These are phyloP conservation scores for Rhagologus leucostigma DNA, from an alignment of 2,113 vertebrate species.

Conservation along the genomic window DNA sequence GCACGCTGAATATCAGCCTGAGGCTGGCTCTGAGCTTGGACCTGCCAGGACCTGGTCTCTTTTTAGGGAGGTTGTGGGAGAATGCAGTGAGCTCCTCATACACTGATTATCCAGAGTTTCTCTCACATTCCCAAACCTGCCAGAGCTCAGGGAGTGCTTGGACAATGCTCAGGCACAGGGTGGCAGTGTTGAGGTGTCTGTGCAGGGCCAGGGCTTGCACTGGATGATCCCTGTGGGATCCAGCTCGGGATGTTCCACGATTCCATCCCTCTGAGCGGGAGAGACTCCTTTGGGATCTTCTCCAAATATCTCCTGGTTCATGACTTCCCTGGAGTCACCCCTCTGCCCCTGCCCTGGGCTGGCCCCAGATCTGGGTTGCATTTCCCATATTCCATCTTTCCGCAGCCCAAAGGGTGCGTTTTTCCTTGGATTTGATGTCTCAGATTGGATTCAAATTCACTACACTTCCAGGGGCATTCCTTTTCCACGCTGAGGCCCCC, in stretches of 20 bases:
- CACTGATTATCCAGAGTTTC: background rate
- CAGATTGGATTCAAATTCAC: background rate
- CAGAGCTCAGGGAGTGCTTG: background rate
- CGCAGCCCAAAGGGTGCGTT: accelerated
- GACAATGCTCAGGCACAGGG: background rate
- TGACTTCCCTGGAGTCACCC: background rate
- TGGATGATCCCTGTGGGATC: background rate
- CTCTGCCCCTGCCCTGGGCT: background rate
- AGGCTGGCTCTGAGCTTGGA: background rate
- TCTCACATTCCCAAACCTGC: background rate
- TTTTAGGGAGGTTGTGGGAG: background rate
- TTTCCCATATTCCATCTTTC: background rate
- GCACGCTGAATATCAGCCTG: accelerated
- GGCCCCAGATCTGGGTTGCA: accelerated
- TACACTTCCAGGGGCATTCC: background rate
- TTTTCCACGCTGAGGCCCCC: background rate
- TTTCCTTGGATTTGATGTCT: background rate
- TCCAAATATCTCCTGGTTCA: background rate
- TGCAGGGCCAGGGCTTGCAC: background rate
- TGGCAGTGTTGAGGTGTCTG: background rate
- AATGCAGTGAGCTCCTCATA: accelerated
- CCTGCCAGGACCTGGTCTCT: background rate
- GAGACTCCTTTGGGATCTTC: background rate
- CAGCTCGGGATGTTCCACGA: background rate
- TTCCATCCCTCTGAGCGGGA: background rate